Percentiles rank a stretch among this genome's conserved stretches.
Conservation (phyloP, 2,113 vertebrate genomes). For the Electrona antarctica region DNA sequence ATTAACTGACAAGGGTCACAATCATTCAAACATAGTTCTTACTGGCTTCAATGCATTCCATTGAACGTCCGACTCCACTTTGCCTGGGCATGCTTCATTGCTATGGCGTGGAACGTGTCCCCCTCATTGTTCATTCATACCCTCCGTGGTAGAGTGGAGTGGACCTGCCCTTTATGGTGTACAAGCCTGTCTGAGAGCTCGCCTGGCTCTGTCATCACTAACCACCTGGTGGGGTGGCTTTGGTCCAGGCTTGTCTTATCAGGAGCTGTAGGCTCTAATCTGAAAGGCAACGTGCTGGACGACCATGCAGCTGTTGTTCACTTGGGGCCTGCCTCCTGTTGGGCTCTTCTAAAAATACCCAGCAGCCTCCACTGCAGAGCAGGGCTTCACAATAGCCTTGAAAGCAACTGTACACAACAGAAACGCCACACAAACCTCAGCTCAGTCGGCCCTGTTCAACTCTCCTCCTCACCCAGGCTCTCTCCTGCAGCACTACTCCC, state of each 20-base stretch:
- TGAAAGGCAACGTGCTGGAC: slow-evolving; percentile 66
- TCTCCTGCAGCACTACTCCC: slow-evolving; percentile 6
- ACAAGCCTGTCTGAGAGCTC: slow-evolving; percentile 7
- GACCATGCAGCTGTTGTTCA: slow-evolving; percentile 74
- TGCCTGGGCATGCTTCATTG: too few species aligned
- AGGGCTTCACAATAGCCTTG: slow-evolving; percentile 38
- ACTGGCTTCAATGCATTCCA: too few species aligned
- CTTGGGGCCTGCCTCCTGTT: slow-evolving; percentile 71
- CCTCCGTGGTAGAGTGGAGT: slow-evolving; percentile 7
- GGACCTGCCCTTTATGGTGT: slow-evolving; percentile 9
- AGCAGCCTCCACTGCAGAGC: slow-evolving; percentile 55
- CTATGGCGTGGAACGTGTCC: too few species aligned
- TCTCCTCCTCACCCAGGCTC: not conserved
- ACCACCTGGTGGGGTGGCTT: slow-evolving; percentile 64
- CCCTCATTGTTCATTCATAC: slow-evolving; percentile 18
- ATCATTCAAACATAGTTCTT: too few species aligned
- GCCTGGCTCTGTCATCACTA: slow-evolving; percentile 51
- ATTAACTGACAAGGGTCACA: too few species aligned
- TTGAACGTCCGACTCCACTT: too few species aligned
- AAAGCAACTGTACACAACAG: slow-evolving; percentile 15
- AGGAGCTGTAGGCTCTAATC: slow-evolving; percentile 65
- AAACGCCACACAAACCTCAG: slow-evolving; percentile 9
- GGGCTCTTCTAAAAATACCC: slow-evolving; percentile 76
- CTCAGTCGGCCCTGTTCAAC: slow-evolving; percentile 12
- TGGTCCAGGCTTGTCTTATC: slow-evolving; percentile 65